Evolutionary conservation across 1,140 invertebrate species (phyloP).

Genomic region (Aradophagus sp.): DNA sequence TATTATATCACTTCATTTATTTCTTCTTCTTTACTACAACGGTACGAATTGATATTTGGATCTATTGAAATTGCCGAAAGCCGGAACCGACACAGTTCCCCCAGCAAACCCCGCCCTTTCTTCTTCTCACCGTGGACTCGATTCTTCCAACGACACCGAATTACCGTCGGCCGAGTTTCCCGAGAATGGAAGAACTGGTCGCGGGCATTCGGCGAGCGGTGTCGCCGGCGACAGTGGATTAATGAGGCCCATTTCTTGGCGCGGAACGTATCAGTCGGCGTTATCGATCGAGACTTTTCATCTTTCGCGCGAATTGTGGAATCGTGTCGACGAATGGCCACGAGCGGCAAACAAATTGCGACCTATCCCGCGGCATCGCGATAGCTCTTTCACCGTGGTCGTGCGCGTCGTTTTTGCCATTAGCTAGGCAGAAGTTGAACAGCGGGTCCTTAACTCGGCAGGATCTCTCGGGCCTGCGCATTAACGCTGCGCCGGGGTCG

Average conservation of each 20-base stretch:
- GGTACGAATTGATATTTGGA: no score
- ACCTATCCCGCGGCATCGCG: slow-evolving; percentile 66
- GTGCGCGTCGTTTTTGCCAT: slow-evolving; percentile 37
- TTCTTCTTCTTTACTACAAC: no score
- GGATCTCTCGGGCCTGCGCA: neutral
- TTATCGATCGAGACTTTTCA: slow-evolving; percentile 60
- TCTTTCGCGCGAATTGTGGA: slow-evolving; percentile 70
- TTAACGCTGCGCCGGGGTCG: neutral
- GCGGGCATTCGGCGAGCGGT: no score
- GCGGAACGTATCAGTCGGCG: neutral
- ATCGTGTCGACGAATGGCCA: slow-evolving; percentile 72
- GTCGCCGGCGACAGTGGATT: slow-evolving; percentile 2
- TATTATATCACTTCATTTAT: no score
- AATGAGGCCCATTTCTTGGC: slow-evolving; percentile 10
- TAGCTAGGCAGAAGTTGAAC: slow-evolving; percentile 19
- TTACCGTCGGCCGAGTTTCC: no score
- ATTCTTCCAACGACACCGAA: no score
- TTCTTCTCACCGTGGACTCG: no score
- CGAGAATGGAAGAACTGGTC: no score
- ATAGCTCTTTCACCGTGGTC: slow-evolving; percentile 66
- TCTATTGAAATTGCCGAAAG: no score
- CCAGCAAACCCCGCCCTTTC: no score
- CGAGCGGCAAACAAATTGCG: slow-evolving; percentile 74
- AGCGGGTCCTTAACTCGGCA: slow-evolving; percentile 15
- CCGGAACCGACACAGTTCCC: no score